These are phyloP conservation scores for Poecilia latipinna DNA, from an alignment of 2,113 vertebrate genomes.

Conservation along the genomic window DNA sequence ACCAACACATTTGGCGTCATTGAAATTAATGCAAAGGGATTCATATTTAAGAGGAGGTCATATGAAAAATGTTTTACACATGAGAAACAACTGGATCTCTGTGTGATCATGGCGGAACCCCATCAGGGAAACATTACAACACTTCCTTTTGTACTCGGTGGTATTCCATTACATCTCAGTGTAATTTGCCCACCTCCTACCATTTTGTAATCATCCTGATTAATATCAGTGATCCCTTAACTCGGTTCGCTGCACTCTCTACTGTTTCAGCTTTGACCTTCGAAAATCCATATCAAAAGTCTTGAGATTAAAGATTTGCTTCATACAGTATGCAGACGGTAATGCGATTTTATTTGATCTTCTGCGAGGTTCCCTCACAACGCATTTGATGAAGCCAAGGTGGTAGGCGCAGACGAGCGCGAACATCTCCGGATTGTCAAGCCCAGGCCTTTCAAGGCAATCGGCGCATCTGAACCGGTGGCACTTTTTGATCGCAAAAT, in stretches of 20 bases:
- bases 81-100: neutral
- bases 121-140: no score
- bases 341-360: neutral
- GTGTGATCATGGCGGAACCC: no score
- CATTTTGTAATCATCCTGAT: no score
- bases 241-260: neutral
- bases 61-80: neutral
- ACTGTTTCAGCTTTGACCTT: neutral
- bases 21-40: neutral
- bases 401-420: neutral
- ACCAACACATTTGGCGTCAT: neutral
- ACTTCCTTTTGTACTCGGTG: no score
- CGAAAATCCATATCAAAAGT: neutral
- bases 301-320: neutral
- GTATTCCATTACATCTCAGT: no score
- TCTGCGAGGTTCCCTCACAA: neutral
- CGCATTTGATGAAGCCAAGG: neutral
- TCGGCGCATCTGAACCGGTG: slow-evolving; percentile 54
- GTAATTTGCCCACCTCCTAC: no score
- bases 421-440: slow-evolving; percentile 14
- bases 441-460: slow-evolving; percentile 37
- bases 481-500: slow-evolving; percentile 57
- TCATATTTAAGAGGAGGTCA: neutral
- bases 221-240: no score
- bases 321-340: neutral